Base-by-base conservation (phyloP, 1,140 invertebrate genomes). In the Polyergus mexicanus region DNA sequence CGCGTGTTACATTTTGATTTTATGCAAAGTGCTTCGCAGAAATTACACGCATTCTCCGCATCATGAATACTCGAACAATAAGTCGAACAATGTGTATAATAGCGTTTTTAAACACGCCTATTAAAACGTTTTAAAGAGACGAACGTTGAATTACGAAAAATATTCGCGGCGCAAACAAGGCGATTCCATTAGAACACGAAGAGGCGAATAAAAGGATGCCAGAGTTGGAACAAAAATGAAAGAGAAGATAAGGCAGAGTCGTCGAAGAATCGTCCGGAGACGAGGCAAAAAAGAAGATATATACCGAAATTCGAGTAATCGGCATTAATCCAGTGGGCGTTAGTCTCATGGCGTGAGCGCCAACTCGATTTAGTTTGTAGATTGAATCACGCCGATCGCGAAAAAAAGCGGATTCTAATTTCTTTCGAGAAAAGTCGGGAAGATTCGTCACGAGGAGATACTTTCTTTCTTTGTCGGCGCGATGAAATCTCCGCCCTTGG, bases 341-440 rank as follows among this genome's bases (percentile, higher is more conserved):
- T 85, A 58, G 74, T 86, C 75, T 86, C 88, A 74, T 60, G 51
- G 51, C 76, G 80, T 65, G 66, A 65, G 58, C 71, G 76, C 77
- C 84, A 89, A 89, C 80, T 90, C 85, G 68, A 90, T 90, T 90
- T 89, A 85, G 51, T 74, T 85, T 63, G 88, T 72, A 85, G 80
- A 90, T 90, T 87, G 89, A 90, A 89, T 90, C 88, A 66, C 80
- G 41, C 76, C 58, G 47, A 44, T 56, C 69, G 84, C 13, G 25
- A 89, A 77, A 89, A 86, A 85, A 86, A 89, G 63, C 85, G 88
- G 80, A 85, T 87, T 89, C 80, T 90, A 84, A 90, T 90, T 90
- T 87, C 88, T 88, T 88, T 56, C 54, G 47, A 86, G 60, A 56
- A 47, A 71, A 75, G 54, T 56, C 83, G 81, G 11, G 62, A 32